Conservation (phyloP, 2,888 invertebrate species). For the Ethmia dodecea region DNA sequence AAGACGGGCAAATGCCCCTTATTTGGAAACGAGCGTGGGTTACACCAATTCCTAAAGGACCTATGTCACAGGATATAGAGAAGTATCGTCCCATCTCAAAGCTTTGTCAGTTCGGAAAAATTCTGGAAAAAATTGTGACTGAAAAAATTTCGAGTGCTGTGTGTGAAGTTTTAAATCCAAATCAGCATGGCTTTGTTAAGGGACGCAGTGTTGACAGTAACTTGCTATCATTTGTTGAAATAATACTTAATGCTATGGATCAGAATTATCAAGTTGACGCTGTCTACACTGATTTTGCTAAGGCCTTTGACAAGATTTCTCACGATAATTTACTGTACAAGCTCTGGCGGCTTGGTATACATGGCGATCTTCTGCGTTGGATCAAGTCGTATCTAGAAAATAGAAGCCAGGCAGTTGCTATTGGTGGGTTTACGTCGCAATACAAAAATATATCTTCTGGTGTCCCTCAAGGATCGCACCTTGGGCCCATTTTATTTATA, state of each 20-base stretch:
- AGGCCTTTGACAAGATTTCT: constrained; percentile 7
- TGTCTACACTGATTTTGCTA: neutral
- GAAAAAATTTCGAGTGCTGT: constrained; percentile 5
- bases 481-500: neutral
- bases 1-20: neutral
- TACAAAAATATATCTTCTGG: neutral
- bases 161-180: constrained; percentile 4
- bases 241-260: constrained; percentile 12
- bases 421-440: neutral
- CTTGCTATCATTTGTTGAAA: constrained; percentile 9
- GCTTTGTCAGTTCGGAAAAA: constrained; percentile 13
- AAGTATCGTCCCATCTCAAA: constrained; percentile 20
- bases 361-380: neutral
- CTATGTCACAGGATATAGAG: constrained; percentile 5
- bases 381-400: neutral
- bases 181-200: constrained; percentile 16
- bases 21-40: constrained; percentile 15
- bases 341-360: constrained; percentile 1
- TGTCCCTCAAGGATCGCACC: neutral
- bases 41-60: constrained; percentile 18
- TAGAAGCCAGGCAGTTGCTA: neutral
- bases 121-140: constrained; percentile 18
- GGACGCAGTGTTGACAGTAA: constrained; percentile 14
- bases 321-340: constrained; percentile 1
- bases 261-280: constrained; percentile 3